phyloP scores from a whole-genome alignment of 2,113 vertebrate species.

The Arvicanthis niloticus region DNA sequence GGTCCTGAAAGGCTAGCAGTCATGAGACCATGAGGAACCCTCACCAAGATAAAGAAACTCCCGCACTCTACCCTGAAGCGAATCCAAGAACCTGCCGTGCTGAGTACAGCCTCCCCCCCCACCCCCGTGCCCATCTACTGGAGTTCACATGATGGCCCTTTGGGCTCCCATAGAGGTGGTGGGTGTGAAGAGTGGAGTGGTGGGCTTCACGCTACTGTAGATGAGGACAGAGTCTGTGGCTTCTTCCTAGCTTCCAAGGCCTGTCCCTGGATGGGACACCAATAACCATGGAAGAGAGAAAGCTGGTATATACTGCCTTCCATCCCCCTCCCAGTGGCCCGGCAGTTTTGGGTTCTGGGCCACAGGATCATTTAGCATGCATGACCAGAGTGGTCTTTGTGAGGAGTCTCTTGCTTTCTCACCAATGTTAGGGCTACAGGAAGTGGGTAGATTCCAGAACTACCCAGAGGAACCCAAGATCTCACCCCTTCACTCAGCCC shows the following conservation, averaged over 20 bases:
- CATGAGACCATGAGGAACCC: neutral
- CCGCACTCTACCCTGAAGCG: fast-evolving
- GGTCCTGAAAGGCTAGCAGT: neutral
- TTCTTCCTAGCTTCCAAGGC: neutral
- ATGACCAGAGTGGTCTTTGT: neutral
- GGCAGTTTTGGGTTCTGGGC: neutral
- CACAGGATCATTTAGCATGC: neutral
- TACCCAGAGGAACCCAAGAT: neutral
- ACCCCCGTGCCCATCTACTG: neutral
- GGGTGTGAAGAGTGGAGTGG: fast-evolving
- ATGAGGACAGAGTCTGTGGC: neutral
- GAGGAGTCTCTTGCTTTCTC: neutral
- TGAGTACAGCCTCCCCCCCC: neutral
- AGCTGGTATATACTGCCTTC: fast-evolving
- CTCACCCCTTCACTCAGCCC: neutral
- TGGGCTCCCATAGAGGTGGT: neutral
- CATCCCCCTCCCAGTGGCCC: neutral
- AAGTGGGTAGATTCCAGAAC: neutral
- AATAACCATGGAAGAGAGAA: too few species aligned
- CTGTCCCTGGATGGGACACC: neutral
- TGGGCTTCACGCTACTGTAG: neutral
- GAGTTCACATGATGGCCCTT: neutral
- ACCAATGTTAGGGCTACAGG: too few species aligned
- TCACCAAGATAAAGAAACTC: neutral
- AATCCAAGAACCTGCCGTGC: too few species aligned